A percentile compares a stretch with the other conserved stretches of the same genome.
phyloP scores from a whole-genome alignment of 2,888 invertebrate genomes.

The Acanthoscelides obtectus region DNA sequence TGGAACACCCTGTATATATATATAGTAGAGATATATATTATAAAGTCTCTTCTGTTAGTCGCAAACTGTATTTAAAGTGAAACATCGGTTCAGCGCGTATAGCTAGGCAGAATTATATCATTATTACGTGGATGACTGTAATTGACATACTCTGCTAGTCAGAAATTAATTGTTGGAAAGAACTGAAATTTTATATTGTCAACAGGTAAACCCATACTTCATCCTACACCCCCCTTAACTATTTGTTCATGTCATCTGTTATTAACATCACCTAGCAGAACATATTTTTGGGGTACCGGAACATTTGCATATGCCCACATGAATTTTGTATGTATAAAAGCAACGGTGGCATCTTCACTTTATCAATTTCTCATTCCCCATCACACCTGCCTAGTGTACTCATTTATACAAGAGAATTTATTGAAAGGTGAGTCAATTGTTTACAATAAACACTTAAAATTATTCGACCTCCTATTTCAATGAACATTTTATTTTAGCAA shows the following conservation, averaged over 20 bases:
- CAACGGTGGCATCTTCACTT: background rate
- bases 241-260: background rate
- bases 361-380: background rate
- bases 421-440: background rate
- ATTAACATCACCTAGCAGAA: background rate
- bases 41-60: too few species aligned
- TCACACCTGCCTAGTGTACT: background rate
- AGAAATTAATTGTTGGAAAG: too few species aligned
- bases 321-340: background rate
- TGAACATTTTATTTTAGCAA: too few species aligned
- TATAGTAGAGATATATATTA: too few species aligned
- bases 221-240: background rate
- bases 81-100: too few species aligned
- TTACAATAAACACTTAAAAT: background rate
- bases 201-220: background rate
- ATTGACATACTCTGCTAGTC: too few species aligned
- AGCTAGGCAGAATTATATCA: too few species aligned
- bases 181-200: too few species aligned
- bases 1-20: too few species aligned
- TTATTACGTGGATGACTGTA: too few species aligned
- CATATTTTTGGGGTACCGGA: background rate
- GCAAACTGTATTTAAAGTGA: too few species aligned
- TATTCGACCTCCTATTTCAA: too few species aligned
- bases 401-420: background rate
- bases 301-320: background rate